Evolutionary conservation across 2,888 invertebrate species (phyloP).

Genomic region (Rotaria macrura): DNA sequence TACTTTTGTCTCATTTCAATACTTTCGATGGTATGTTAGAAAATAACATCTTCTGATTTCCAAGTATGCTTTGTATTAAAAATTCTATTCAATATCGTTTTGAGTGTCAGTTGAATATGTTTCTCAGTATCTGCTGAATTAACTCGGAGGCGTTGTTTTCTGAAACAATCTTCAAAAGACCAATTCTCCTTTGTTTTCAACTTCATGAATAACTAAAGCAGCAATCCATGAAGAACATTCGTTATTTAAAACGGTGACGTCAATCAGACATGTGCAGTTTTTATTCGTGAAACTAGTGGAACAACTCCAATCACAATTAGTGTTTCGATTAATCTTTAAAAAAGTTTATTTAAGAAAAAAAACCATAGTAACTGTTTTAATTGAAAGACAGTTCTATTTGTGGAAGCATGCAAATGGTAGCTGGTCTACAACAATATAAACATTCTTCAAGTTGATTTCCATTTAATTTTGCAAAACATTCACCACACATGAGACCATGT

Average conservation of each 20-base stretch:
- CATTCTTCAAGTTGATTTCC: background rate
- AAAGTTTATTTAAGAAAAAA: too few relatives aligned
- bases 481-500: background rate
- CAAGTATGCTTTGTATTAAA: slow-evolving; percentile 60
- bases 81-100: slow-evolving; percentile 57
- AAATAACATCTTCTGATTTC: slow-evolving; percentile 62
- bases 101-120: slow-evolving; percentile 61
- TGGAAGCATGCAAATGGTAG: background rate
- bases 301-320: slow-evolving; percentile 75
- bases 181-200: slow-evolving; percentile 65
- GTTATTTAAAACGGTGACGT: background rate
- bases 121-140: slow-evolving; percentile 54
- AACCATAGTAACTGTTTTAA: too few relatives aligned
- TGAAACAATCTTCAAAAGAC: too few relatives aligned
- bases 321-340: slow-evolving; percentile 57
- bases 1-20: slow-evolving; percentile 65
- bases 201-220: slow-evolving; percentile 52
- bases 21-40: slow-evolving; percentile 78
- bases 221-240: background rate
- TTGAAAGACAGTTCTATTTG: too few relatives aligned
- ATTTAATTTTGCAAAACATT: slow-evolving; percentile 13
- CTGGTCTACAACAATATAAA: background rate
- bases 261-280: slow-evolving; percentile 59
- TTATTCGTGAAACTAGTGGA: slow-evolving; percentile 80
- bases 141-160: too few relatives aligned